Percentiles rank a stretch among this genome's conserved stretches.
Evolutionary conservation across 2,797 vertebrate genomes (phyloP).

Genomic region (Octomys mimax): DNA sequence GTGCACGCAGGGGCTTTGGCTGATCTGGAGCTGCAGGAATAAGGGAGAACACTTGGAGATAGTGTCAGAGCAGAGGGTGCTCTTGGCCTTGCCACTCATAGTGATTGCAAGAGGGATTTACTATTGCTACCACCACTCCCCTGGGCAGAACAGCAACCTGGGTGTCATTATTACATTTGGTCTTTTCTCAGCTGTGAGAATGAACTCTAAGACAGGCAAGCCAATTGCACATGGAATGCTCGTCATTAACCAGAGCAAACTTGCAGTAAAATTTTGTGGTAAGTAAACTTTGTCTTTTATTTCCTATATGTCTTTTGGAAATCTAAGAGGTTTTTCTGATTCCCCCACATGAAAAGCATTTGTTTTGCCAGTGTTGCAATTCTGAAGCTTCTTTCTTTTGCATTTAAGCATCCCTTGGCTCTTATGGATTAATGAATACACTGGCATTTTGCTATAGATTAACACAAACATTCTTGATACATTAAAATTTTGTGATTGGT

Average conservation of each 20-base stretch:
- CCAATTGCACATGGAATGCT: background rate
- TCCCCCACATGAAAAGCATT: background rate
- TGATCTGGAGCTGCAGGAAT: background rate
- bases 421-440: background rate
- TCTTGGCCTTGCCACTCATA: slow-evolving; percentile 39
- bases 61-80: background rate
- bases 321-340: background rate
- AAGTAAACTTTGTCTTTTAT: slow-evolving; percentile 10
- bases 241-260: background rate
- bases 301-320: background rate
- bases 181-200: slow-evolving; percentile 44
- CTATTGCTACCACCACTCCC: slow-evolving; percentile 46
- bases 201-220: slow-evolving; percentile 2
- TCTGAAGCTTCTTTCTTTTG: background rate
- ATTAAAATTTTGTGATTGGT: background rate
- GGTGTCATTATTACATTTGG: background rate
- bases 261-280: background rate
- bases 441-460: slow-evolving; percentile 3
- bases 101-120: slow-evolving; percentile 31
- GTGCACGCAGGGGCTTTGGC: background rate
- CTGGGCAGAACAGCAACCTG: background rate
- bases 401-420: background rate
- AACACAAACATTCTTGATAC: background rate
- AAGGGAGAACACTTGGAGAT: slow-evolving; percentile 16
- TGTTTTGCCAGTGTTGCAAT: background rate